Evolutionary conservation across 2,113 vertebrate genomes (phyloP).

Genomic region (Perca flavescens): DNA sequence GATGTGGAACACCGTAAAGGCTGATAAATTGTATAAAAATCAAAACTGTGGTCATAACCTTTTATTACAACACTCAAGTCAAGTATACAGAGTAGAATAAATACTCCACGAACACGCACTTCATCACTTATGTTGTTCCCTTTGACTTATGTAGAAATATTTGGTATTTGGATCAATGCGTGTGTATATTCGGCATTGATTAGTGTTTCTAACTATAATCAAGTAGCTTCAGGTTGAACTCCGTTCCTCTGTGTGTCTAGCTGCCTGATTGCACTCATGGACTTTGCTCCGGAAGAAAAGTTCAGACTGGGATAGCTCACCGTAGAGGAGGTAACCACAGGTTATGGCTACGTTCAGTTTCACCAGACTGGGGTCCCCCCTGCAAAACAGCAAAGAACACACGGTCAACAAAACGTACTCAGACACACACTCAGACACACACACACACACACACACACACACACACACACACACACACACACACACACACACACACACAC

Average conservation of each 20-base stretch:
- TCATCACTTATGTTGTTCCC: neutral
- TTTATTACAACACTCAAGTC: too few relatives aligned
- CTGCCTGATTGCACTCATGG: neutral
- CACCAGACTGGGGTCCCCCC: conserved; percentile 89
- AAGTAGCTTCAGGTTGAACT: neutral
- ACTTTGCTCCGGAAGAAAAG: neutral
- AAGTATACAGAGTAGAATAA: neutral
- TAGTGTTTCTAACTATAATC: neutral
- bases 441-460: too few relatives aligned
- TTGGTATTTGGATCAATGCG: neutral
- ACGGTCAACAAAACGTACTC: neutral
- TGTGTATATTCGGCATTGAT: neutral
- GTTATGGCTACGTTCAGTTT: conserved; percentile 89
- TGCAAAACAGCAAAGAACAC: conserved; percentile 69
- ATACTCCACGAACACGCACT: neutral
- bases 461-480: too few relatives aligned
- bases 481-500: too few relatives aligned
- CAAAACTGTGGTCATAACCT: neutral
- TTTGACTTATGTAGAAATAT: neutral
- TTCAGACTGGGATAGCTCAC: conserved; percentile 64
- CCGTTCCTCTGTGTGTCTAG: neutral
- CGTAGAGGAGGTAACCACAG: conserved; percentile 88
- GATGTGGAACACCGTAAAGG: too few relatives aligned
- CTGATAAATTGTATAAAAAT: too few relatives aligned
- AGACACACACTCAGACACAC: too few relatives aligned